Conservation (phyloP, 2,113 vertebrate genomes). For the Machaerirhynchus nigripectus region DNA sequence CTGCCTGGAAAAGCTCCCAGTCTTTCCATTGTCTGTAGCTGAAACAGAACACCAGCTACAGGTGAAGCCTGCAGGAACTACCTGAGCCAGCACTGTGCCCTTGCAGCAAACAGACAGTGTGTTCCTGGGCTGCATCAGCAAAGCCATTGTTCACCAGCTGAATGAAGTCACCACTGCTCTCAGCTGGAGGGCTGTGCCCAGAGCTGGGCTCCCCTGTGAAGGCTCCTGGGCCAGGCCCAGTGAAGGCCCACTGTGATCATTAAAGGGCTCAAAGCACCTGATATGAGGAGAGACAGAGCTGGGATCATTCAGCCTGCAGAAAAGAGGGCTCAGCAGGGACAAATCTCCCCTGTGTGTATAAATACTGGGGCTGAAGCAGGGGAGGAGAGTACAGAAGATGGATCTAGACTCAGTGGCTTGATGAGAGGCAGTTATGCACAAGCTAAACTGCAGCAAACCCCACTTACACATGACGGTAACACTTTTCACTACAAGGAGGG, state of each 20-base stretch:
- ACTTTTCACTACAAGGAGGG: accelerated
- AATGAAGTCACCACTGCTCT: background rate
- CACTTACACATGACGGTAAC: accelerated
- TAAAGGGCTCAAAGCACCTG: background rate
- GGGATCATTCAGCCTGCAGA: background rate
- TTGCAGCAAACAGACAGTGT: background rate
- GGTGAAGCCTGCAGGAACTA: background rate
- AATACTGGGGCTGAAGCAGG: background rate
- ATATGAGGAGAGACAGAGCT: background rate
- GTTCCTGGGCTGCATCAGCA: background rate
- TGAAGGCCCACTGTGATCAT: background rate
- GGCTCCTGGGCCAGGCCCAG: background rate
- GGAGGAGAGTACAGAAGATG: background rate
- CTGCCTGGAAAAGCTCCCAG: background rate
- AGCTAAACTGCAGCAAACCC: background rate
- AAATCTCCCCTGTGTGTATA: background rate
- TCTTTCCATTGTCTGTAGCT: background rate
- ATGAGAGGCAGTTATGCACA: background rate
- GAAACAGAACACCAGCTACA: background rate
- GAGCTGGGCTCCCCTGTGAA: background rate
- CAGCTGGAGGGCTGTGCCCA: background rate
- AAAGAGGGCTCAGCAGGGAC: background rate
- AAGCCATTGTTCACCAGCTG: background rate
- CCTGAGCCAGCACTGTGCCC: background rate
- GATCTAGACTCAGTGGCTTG: background rate